Conservation (phyloP, 92 coral and sea anemone genomes). For the Palythoa caribaeorum region DNA sequence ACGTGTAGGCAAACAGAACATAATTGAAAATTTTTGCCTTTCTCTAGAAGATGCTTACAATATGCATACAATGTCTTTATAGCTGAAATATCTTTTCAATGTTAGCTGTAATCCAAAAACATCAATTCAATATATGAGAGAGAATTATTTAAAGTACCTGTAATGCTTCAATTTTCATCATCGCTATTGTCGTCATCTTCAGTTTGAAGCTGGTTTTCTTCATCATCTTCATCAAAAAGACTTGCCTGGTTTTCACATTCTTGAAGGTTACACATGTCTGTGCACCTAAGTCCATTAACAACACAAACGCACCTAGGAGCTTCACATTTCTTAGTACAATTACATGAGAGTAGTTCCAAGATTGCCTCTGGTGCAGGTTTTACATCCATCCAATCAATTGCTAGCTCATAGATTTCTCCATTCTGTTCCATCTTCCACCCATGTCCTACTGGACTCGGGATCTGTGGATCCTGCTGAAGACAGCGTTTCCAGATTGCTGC, state of each 20-base stretch:
- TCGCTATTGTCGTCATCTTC: constrained; percentile 4
- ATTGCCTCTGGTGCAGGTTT: constrained; percentile 48
- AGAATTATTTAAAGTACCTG: constrained; percentile 1
- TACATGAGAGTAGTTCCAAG: constrained; percentile 15
- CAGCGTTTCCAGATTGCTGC: constrained; percentile 60
- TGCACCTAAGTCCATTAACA: constrained; percentile 25
- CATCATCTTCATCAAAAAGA: background rate
- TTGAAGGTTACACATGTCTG: constrained; percentile 23
- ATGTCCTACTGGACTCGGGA: constrained; percentile 47
- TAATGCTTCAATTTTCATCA: constrained; percentile 1
- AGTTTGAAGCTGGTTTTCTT: constrained; percentile 3
- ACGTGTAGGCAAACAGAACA: constrained; percentile 1
- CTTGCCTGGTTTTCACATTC: constrained; percentile 4
- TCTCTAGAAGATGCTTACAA: background rate
- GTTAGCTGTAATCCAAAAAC: background rate
- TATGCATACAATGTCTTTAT: background rate
- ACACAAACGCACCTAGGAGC: background rate
- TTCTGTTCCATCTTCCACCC: constrained; percentile 15
- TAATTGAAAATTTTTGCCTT: background rate
- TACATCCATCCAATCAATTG: constrained; percentile 33
- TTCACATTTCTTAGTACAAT: background rate
- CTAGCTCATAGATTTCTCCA: background rate
- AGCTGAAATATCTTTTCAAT: background rate
- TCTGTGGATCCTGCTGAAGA: constrained; percentile 52
- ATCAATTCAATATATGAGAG: constrained; percentile 1